Conservation (phyloP, 2,797 vertebrate genomes). For the Enteromius thamalakanensis region DNA sequence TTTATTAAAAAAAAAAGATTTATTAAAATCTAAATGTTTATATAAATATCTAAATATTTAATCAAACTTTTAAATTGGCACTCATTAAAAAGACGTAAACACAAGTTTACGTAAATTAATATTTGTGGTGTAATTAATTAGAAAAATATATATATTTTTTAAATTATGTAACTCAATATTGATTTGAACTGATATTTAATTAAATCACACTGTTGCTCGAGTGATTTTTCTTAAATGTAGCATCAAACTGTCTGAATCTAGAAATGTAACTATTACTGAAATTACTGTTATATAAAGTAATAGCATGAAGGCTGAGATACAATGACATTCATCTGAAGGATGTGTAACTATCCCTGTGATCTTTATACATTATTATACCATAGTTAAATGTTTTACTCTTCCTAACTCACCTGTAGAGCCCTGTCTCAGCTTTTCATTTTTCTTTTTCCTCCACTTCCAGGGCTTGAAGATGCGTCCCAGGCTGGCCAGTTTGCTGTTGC, state of each 20-base stretch:
- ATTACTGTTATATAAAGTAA: neutral
- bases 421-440: conserved; percentile 92
- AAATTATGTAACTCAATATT: too few relatives aligned
- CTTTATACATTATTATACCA: neutral
- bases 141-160: too few relatives aligned
- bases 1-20: neutral
- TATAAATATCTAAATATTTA: neutral
- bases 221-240: neutral
- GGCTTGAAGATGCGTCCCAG: conserved; percentile 97
- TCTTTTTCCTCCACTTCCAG: conserved; percentile 99
- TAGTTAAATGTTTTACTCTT: neutral
- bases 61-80: too few relatives aligned
- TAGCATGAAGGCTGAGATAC: neutral
- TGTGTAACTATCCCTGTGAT: neutral
- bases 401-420: conserved; percentile 80
- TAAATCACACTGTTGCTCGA: neutral
- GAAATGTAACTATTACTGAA: neutral
- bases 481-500: conserved; percentile 94
- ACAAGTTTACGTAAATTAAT: too few relatives aligned
- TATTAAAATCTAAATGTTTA: neutral
- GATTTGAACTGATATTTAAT: too few relatives aligned
- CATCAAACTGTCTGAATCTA: neutral
- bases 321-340: neutral
- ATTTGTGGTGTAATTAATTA: too few relatives aligned
- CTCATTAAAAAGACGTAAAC: too few relatives aligned